Evolutionary conservation across 2,113 vertebrate species (phyloP).

Genomic region (Mustela nigripes): DNA sequence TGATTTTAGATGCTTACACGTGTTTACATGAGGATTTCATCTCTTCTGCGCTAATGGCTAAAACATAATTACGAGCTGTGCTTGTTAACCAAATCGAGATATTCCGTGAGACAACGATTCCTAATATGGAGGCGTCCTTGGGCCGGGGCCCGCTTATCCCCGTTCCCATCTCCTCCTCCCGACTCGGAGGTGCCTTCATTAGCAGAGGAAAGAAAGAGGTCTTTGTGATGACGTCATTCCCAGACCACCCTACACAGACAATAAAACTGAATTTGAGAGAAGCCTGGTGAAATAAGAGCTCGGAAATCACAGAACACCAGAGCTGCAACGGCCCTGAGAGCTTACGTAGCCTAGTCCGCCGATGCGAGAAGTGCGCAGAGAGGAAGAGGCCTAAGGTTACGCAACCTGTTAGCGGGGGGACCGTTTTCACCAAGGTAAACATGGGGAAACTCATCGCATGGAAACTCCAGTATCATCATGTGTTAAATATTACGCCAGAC

Average conservation of each 20-base stretch:
- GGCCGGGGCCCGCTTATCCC: constrained; percentile 73
- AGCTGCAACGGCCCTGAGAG: neutral
- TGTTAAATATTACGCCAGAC: neutral
- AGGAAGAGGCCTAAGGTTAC: neutral
- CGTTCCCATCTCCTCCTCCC: constrained; percentile 71
- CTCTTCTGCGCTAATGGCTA: constrained; percentile 62
- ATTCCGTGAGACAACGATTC: constrained; percentile 72
- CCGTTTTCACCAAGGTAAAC: constrained; percentile 9
- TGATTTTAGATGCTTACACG: constrained; percentile 37
- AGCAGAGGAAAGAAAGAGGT: constrained; percentile 77
- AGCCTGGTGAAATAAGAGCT: constrained; percentile 71
- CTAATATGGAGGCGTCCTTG: constrained; percentile 78
- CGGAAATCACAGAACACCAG: constrained; percentile 37
- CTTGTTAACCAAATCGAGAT: constrained; percentile 75
- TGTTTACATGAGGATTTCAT: constrained; percentile 43
- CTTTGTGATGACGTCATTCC: constrained; percentile 78
- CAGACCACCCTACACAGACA: constrained; percentile 76
- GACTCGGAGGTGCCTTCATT: constrained; percentile 79
- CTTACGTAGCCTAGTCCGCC: constrained; percentile 32
- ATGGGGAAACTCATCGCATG: neutral
- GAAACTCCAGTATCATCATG: neutral
- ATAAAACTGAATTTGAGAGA: constrained; percentile 71
- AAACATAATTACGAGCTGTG: constrained; percentile 60
- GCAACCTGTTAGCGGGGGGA: neutral
- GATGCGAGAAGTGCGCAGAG: constrained; percentile 37